These are phyloP conservation scores for Parazoanthus darwini DNA, from an alignment of 92 coral and sea anemone species.

Conservation along the genomic window DNA sequence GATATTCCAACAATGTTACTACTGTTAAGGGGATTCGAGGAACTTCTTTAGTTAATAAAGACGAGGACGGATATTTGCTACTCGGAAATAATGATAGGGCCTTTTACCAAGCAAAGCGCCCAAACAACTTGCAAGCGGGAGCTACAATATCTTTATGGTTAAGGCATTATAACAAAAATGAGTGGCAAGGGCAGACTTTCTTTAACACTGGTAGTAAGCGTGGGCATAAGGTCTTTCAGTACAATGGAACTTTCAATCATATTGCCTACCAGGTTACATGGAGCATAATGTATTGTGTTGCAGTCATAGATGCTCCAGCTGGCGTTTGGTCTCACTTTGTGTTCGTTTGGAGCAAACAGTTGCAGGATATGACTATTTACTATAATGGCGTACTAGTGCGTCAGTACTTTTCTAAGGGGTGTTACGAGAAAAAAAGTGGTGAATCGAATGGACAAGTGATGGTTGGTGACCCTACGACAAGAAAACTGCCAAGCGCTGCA, in stretches of 20 bases:
- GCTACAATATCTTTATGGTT: constrained; percentile 21
- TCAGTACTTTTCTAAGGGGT: background rate
- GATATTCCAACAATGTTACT: constrained; percentile 22
- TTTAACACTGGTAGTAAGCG: constrained; percentile 9
- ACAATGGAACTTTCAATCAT: constrained; percentile 14
- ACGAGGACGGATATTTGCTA: background rate
- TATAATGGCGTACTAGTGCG: background rate
- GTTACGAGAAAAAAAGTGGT: background rate
- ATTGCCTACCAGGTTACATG: background rate
- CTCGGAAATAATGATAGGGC: background rate
- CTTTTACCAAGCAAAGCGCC: background rate
- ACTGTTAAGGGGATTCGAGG: constrained; percentile 9
- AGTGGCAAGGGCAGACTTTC: constrained; percentile 8
- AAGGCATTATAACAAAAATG: constrained; percentile 1
- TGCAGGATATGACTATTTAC: background rate
- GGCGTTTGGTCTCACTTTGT: constrained; percentile 37
- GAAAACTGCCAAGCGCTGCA: constrained; percentile 19
- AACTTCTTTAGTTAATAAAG: constrained; percentile 1
- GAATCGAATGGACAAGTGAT: background rate
- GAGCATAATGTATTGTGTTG: background rate
- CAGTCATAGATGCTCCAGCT: constrained; percentile 10
- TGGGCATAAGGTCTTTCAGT: constrained; percentile 25
- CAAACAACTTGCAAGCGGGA: background rate
- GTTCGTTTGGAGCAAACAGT: background rate
- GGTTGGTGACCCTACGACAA: background rate